phyloP scores from a whole-genome alignment of 2,888 invertebrate species.

The Encarsia formosa region DNA sequence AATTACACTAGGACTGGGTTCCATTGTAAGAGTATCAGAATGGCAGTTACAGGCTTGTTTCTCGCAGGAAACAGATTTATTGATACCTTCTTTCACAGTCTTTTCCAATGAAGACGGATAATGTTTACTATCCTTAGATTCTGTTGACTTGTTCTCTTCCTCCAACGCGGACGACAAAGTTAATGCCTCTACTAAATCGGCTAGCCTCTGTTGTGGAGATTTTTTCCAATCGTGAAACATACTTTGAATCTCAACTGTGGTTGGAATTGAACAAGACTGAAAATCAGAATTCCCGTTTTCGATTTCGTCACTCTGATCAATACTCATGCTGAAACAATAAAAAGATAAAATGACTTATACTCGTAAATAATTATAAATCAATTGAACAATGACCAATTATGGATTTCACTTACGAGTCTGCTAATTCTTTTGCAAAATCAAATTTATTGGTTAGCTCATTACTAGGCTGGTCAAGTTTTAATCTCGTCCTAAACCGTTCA shows the following conservation, averaged over 20 bases:
- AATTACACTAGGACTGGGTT: slow-evolving; percentile 7
- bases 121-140: slow-evolving; percentile 17
- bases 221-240: slow-evolving; percentile 40
- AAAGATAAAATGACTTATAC: neutral
- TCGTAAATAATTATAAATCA: neutral
- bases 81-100: slow-evolving; percentile 14
- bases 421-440: slow-evolving; percentile 11
- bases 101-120: slow-evolving; percentile 19
- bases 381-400: neutral
- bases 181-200: slow-evolving; percentile 37
- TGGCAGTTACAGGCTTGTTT: slow-evolving; percentile 19
- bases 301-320: slow-evolving; percentile 13
- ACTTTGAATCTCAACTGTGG: slow-evolving; percentile 33
- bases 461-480: slow-evolving; percentile 31
- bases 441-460: slow-evolving; percentile 13
- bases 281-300: slow-evolving; percentile 8
- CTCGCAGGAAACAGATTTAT: slow-evolving; percentile 19
- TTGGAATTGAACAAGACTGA: slow-evolving; percentile 15
- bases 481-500: slow-evolving; percentile 36
- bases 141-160: slow-evolving; percentile 24
- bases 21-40: neutral
- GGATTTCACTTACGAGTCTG: slow-evolving; percentile 8
- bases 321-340: neutral
- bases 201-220: slow-evolving; percentile 38
- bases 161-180: slow-evolving; percentile 23